Evolutionary conservation across 1,140 invertebrate species (phyloP), one percentile per base, ranked within the genome.

Genomic region (Lepidotrigona ventralis): DNA sequence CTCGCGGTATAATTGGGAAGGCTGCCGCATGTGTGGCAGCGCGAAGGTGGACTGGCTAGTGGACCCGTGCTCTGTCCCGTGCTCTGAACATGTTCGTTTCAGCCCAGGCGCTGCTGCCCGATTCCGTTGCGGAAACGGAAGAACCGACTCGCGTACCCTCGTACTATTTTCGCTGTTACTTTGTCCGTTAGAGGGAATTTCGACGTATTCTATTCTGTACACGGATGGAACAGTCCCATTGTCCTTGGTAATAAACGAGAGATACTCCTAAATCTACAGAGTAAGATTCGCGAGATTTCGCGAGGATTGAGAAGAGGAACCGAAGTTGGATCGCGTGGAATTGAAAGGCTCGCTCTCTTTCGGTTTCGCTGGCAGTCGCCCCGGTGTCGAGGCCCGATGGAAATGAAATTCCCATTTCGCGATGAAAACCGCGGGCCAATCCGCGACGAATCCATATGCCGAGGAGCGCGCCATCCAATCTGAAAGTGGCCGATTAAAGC

Each of bases 361-460:
- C 81, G 66, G 85, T 81, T 66, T 39, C 58, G 78, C 26, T 87
- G 77, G 86, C 72, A 86, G 78, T 39, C 79, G 71, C 46, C 74
- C 70, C 78, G 79, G 23, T 81, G 77, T 70, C 53, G 74, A 68
- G 60, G 60, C 69, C 70, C 79, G 81, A 72, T 84, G 68, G 81
- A 84, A 84, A 92, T 91, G 87, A 91, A 92, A 91, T 86, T 88
- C 87, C 89, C 90, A 89, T 92, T 91, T 87, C 58, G 72, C 85
- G 70, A 92, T 91, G 87, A 86, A 87, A 87, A 75, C 79, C 84
- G 83, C 86, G 90, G 84, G 70, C 88, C 85, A 84, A 86, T 90
- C 70, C 85, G 83, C 89, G 90, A 90, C 85, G 88, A 89, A 89
- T 88, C 86, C 91, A 92, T 92, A 92, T 92, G 91, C 86, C 90